Evolutionary conservation across 1,140 invertebrate genomes (phyloP), one percentile per base, ranked within the genome.

Genomic region (Myzus persicae): DNA sequence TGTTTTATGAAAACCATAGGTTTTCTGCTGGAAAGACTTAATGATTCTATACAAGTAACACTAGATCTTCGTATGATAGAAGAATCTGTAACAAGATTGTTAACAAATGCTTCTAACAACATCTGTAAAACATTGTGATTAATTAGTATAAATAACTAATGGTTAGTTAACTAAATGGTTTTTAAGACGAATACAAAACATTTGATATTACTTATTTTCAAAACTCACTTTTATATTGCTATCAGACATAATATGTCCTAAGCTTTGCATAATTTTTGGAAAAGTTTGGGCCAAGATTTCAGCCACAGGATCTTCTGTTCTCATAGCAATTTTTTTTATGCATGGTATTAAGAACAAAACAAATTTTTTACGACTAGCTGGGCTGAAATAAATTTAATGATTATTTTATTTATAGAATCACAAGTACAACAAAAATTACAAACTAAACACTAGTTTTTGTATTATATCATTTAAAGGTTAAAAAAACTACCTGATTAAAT

Each of bases 191-290:
- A 18, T 48, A n/a, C 11, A 48, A n/a, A 18, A 48, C 54, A 26
- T 67, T n/a, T 67, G 31, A 24, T 82, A 38, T 44, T 36, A 88
- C 31, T 67, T n/a, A n/a, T 67, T 67, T 67, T 67, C 11, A 76
- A 18, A 76, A 54, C 46, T 40, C 11, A 93, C 91, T 84, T 93
- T 93, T 84, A 93, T 93, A 93, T 93, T 93, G 31, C 40, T 93
- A 84, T 93, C 91, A 51, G 91, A 93, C 91, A 93, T 93, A 85
- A 93, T 93, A 93, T 93, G 91, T 8, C 91, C 91, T 84, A 93
- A 54, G 54, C 81, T 93, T 85, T 85, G 91, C 91, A 93, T 93
- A 3, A 93, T 93, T 93, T 93, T 93, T 85, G 91, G 91, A 93
- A 93, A 93, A 54, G 76, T 93, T 85, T 84, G 81, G 0, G 76